Conservation (phyloP, 2,797 vertebrate genomes). For the Pachyuromys duprasi region DNA sequence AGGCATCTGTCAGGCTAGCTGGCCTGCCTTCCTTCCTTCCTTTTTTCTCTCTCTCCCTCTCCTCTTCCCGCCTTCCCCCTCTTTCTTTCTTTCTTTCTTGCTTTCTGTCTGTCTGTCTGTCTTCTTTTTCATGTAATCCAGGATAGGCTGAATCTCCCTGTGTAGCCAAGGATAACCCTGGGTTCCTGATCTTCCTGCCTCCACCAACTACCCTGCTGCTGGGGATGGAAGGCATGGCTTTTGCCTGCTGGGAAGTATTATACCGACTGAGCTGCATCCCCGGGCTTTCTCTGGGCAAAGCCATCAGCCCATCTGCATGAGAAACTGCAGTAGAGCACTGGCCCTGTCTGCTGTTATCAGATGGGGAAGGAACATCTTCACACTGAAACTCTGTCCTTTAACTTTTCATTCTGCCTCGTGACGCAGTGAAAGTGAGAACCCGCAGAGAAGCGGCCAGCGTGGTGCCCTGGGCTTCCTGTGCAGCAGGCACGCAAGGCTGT, state of each 20-base stretch:
- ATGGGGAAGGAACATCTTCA: neutral
- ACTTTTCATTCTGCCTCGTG: neutral
- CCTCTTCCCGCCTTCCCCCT: no score
- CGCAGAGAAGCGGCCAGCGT: neutral
- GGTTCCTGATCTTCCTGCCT: neutral
- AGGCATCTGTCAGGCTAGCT: neutral
- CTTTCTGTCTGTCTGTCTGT: neutral
- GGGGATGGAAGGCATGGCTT: neutral
- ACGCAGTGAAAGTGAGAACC: conserved; percentile 63
- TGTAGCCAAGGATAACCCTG: neutral
- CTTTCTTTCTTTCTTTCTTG: no score
- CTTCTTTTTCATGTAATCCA: neutral
- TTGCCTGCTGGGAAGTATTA: neutral
- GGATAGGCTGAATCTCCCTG: neutral
- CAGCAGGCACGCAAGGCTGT: neutral
- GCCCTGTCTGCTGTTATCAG: neutral
- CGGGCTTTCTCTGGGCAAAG: neutral
- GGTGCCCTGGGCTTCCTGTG: neutral
- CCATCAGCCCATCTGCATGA: neutral
- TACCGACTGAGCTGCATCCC: neutral
- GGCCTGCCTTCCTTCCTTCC: no score
- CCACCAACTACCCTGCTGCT: neutral
- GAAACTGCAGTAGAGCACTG: neutral
- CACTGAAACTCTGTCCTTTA: conserved; percentile 9
- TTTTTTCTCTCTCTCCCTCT: no score